phyloP scores from a whole-genome alignment of 2,888 invertebrate genomes.

The Stramonita haemastoma region DNA sequence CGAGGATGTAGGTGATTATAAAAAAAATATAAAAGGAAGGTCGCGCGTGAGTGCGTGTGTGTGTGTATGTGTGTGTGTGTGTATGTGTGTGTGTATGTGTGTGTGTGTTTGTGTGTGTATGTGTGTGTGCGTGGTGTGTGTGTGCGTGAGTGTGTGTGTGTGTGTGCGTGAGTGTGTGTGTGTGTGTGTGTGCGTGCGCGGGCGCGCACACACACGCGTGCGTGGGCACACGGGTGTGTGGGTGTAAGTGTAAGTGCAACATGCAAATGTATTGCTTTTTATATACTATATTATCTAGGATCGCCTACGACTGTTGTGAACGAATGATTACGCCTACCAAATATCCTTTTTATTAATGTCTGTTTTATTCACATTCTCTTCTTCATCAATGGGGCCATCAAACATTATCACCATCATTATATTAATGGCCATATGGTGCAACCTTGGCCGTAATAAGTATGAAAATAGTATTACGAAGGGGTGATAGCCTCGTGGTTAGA shows the following conservation, averaged over 20 bases:
- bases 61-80: not conserved
- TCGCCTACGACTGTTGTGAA: not conserved
- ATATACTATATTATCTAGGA: no score
- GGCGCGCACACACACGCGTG: not conserved
- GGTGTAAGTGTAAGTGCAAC: not conserved
- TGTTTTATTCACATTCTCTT: no score
- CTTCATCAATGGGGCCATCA: no score
- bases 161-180: not conserved
- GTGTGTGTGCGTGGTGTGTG: not conserved
- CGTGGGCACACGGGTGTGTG: not conserved
- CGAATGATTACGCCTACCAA: not conserved
- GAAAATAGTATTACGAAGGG: no score
- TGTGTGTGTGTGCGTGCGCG: not conserved
- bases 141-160: conserved; percentile 4
- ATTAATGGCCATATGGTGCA: no score
- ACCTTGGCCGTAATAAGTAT: no score
- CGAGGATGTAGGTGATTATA: no score
- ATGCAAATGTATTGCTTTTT: not conserved
- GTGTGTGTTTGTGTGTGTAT: not conserved
- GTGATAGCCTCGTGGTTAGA: no score
- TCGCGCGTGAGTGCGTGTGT: not conserved
- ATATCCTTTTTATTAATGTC: no score
- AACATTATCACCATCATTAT: no score
- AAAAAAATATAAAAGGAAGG: not conserved
- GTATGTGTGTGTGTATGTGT: not conserved